A percentile compares a stretch with the other conserved stretches of the same genome.
These are phyloP conservation scores for Phaethornis superciliosus DNA, from an alignment of 2,113 vertebrate species.

Conservation along the genomic window DNA sequence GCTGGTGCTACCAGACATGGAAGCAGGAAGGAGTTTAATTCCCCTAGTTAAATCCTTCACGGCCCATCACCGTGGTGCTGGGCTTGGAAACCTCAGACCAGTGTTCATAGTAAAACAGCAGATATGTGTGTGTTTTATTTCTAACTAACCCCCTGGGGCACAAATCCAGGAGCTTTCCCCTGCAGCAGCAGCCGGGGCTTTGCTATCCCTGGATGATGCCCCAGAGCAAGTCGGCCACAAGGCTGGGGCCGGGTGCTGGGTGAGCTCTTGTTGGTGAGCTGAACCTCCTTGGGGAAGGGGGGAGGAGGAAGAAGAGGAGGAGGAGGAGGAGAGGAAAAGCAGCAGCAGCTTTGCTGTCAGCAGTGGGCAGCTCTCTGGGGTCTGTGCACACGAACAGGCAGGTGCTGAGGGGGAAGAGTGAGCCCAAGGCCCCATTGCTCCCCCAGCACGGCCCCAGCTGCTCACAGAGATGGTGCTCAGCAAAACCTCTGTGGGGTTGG, in stretches of 20 bases:
- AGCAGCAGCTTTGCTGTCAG: slow-evolving; percentile 11
- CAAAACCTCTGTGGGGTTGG: neutral
- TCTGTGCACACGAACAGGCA: neutral
- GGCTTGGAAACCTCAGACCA: slow-evolving; percentile 72
- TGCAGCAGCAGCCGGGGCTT: neutral
- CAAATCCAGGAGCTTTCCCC: neutral
- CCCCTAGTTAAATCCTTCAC: slow-evolving; percentile 48
- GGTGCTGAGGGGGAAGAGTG: neutral
- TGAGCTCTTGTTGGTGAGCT: slow-evolving; percentile 46
- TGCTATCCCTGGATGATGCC: slow-evolving; percentile 16
- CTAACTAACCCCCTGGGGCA: slow-evolving; percentile 50
- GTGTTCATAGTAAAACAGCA: slow-evolving; percentile 68
- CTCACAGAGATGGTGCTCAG: neutral
- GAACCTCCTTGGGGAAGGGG: neutral
- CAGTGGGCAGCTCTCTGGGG: neutral
- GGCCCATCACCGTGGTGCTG: slow-evolving; percentile 62
- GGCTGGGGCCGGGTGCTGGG: slow-evolving; percentile 54
- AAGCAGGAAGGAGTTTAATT: slow-evolving; percentile 60
- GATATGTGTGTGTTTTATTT: slow-evolving; percentile 29
- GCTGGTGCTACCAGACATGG: slow-evolving; percentile 70
- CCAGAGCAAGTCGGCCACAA: slow-evolving; percentile 30
- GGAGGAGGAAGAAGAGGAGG: neutral
- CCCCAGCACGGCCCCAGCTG: neutral
- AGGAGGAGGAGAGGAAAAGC: slow-evolving; percentile 48
- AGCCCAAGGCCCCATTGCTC: neutral